Evolutionary conservation across 2,113 vertebrate species (phyloP).

Genomic region (Xiphophorus maculatus): DNA sequence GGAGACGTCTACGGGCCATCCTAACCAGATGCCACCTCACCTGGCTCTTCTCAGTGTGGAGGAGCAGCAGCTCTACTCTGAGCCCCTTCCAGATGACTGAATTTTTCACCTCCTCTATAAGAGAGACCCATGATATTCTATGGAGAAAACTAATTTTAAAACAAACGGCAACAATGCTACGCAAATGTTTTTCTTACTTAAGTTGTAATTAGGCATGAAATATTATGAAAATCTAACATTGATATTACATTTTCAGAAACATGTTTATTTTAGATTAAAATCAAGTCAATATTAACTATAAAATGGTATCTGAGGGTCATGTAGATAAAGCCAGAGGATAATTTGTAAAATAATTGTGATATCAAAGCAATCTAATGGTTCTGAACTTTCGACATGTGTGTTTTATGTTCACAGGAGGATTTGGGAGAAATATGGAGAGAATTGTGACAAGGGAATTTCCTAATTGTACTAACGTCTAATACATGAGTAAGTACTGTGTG

Average conservation of each 20-base stretch:
- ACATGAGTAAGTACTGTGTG: constrained; percentile 68
- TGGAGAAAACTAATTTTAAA: no score
- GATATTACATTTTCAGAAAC: constrained; percentile 15
- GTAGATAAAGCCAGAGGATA: constrained; percentile 8
- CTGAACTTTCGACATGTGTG: constrained; percentile 24
- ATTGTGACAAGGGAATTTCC: constrained; percentile 94
- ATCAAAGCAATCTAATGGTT: constrained; percentile 10
- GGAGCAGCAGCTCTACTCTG: no score
- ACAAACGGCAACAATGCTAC: no score
- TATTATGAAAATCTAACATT: constrained; percentile 26
- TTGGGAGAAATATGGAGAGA: constrained; percentile 88
- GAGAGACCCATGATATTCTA: no score
- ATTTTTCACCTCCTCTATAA: no score
- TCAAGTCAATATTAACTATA: not conserved
- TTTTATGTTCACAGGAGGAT: constrained; percentile 82
- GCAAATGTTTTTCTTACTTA: no score
- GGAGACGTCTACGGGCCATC: no score
- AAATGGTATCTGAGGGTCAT: not conserved
- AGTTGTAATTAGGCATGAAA: no score
- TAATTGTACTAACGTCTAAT: constrained; percentile 96
- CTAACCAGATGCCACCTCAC: no score
- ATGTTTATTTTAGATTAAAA: constrained; percentile 21
- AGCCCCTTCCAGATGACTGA: no score
- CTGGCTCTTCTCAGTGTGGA: no score
- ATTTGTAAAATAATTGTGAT: not conserved